Percentiles rank a stretch among this genome's conserved stretches.
Evolutionary conservation across 2,888 invertebrate genomes (phyloP).

Genomic region (Agrotis segetum): DNA sequence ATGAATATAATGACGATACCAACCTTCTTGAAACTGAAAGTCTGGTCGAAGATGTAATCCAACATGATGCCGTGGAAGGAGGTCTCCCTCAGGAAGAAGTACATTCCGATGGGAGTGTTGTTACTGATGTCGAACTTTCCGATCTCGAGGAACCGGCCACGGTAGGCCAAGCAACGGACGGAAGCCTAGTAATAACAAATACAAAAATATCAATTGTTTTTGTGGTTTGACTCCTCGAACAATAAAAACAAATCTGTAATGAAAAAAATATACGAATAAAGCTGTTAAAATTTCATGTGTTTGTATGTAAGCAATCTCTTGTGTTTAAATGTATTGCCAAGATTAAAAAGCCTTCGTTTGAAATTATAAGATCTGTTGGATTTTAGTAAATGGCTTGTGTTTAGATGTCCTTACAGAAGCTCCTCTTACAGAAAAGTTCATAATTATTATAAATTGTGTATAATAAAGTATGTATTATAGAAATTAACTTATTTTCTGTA

Average conservation of each 20-base stretch:
- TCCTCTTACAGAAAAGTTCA: too few relatives aligned
- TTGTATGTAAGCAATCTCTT: too few relatives aligned
- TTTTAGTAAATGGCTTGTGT: too few relatives aligned
- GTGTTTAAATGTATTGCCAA: too few relatives aligned
- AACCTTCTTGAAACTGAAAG: conserved; percentile 83
- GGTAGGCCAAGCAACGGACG: conserved; percentile 88
- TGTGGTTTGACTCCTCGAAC: background rate
- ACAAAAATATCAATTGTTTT: background rate
- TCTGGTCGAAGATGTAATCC: conserved; percentile 87
- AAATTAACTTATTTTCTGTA: too few relatives aligned
- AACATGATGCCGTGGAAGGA: conserved; percentile 91
- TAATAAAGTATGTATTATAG: too few relatives aligned
- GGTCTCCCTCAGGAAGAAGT: conserved; percentile 92
- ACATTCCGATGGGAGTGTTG: conserved; percentile 93
- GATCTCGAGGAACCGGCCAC: conserved; percentile 94
- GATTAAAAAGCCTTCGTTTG: too few relatives aligned
- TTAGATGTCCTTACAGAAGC: too few relatives aligned
- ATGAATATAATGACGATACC: conserved; percentile 20
- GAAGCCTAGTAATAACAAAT: conserved; percentile 79
- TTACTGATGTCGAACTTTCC: conserved; percentile 94
- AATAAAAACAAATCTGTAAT: background rate
- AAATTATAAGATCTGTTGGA: too few relatives aligned
- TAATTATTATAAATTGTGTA: too few relatives aligned
- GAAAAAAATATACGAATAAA: background rate
- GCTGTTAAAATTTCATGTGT: too few relatives aligned